phyloP scores from a whole-genome alignment of 2,888 invertebrate species.

The Octodonta nipae region DNA sequence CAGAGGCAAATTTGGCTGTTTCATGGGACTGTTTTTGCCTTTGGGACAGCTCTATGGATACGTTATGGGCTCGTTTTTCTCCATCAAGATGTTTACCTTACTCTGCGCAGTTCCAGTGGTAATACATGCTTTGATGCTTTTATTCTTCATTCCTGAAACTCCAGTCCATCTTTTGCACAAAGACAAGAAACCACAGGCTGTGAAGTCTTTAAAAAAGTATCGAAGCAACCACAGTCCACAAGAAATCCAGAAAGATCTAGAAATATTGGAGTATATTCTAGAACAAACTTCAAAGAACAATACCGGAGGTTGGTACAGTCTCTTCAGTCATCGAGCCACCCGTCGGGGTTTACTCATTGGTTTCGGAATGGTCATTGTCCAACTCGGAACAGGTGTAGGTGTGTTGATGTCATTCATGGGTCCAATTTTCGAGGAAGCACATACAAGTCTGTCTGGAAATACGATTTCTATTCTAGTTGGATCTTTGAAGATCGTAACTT shows the following conservation, averaged over 20 bases:
- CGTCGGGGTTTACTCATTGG: conserved; percentile 3
- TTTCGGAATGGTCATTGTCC: conserved; percentile 3
- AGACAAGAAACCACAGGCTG: conserved; percentile 3
- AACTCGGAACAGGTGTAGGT: conserved; percentile 7
- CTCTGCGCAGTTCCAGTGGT: conserved; percentile 3
- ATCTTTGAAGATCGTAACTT: conserved; percentile 46
- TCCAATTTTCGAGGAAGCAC: conserved; percentile 7
- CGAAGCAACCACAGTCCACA: conserved; percentile 4
- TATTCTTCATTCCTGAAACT: conserved; percentile 9
- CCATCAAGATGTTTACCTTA: conserved; percentile 5
- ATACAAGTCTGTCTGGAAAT: conserved; percentile 7
- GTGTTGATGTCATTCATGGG: conserved; percentile 6
- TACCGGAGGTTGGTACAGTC: neutral
- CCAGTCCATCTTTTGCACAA: conserved; percentile 5
- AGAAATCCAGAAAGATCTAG: conserved; percentile 6
- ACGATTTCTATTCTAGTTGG: conserved; percentile 6
- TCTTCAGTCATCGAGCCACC: conserved; percentile 3
- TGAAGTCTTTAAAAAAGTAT: conserved; percentile 5
- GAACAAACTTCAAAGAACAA: neutral
- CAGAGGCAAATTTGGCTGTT: conserved; percentile 7
- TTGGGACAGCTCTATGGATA: conserved; percentile 7
- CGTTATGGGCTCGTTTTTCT: conserved; percentile 7
- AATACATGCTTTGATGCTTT: neutral
- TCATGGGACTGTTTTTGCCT: conserved; percentile 4
- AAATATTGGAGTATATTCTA: conserved; percentile 1